These are phyloP conservation scores for Eulemur macaco DNA, from an alignment of 2,113 vertebrate species.

Conservation along the genomic window DNA sequence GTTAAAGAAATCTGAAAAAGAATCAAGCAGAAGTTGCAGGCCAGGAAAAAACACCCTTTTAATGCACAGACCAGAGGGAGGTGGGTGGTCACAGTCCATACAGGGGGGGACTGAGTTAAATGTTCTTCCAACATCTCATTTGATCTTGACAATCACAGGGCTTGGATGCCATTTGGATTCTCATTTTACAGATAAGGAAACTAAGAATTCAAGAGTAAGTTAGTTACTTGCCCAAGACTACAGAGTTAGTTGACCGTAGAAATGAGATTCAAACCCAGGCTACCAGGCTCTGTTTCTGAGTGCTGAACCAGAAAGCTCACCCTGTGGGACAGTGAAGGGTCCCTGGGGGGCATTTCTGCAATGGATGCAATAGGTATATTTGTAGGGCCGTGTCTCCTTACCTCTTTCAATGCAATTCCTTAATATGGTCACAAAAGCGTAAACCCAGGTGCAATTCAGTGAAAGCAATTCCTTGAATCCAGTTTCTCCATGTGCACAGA, in stretches of 20 bases:
- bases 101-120: neutral
- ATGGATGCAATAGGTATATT: neutral
- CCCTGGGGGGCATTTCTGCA: neutral
- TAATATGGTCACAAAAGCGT: neutral
- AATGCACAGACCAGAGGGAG: neutral
- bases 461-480: neutral
- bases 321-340: neutral
- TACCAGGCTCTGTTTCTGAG: neutral
- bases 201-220: neutral
- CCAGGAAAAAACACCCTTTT: neutral
- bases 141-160: neutral
- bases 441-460: neutral
- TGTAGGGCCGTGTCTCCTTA: neutral
- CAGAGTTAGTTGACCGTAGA: neutral
- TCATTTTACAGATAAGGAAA: conserved; percentile 32
- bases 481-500: neutral
- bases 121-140: neutral
- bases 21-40: neutral
- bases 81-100: neutral
- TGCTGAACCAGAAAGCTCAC: neutral
- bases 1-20: neutral
- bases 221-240: neutral
- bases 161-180: too few relatives aligned
- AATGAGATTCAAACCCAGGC: neutral
- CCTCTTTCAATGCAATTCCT: neutral